Conservation (phyloP, 2,888 invertebrate genomes). For the Acanthosoma haemorrhoidale region DNA sequence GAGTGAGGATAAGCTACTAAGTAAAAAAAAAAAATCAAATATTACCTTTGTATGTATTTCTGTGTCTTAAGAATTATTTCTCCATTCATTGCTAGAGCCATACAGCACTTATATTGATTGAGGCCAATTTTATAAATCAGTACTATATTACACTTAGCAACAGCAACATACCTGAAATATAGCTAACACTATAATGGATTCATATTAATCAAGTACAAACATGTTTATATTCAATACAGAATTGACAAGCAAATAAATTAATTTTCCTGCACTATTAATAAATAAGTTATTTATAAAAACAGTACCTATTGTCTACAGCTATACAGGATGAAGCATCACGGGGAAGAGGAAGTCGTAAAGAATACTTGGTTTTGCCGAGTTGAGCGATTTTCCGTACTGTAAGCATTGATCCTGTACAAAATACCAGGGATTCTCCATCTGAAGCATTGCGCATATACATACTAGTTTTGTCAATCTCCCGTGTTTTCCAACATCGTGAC, state of each 20-base stretch:
- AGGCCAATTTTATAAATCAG: slow-evolving; percentile 16
- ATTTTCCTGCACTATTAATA: not conserved
- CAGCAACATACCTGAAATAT: slow-evolving; percentile 18
- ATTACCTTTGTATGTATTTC: not conserved
- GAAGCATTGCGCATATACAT: slow-evolving; percentile 19
- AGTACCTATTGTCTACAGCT: slow-evolving; percentile 15
- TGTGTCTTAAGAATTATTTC: not conserved
- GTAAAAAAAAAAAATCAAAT: not conserved
- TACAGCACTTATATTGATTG: slow-evolving; percentile 4
- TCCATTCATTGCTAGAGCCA: slow-evolving; percentile 17
- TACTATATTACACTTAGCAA: slow-evolving; percentile 23
- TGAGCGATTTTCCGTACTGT: not conserved
- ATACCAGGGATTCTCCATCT: slow-evolving; percentile 9
- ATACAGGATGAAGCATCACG: slow-evolving; percentile 1
- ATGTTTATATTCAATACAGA: not conserved
- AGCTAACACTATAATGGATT: too few species aligned
- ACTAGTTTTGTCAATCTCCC: not conserved
- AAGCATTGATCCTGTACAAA: slow-evolving; percentile 12
- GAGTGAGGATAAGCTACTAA: too few species aligned
- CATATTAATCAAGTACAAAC: not conserved
- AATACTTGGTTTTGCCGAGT: not conserved
- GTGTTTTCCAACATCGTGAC: not conserved
- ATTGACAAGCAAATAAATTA: not conserved
- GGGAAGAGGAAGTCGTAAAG: slow-evolving; percentile 6
- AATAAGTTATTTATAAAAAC: not conserved